phyloP scores from a whole-genome alignment of 2,113 vertebrate species.

The Pelecanus crispus region DNA sequence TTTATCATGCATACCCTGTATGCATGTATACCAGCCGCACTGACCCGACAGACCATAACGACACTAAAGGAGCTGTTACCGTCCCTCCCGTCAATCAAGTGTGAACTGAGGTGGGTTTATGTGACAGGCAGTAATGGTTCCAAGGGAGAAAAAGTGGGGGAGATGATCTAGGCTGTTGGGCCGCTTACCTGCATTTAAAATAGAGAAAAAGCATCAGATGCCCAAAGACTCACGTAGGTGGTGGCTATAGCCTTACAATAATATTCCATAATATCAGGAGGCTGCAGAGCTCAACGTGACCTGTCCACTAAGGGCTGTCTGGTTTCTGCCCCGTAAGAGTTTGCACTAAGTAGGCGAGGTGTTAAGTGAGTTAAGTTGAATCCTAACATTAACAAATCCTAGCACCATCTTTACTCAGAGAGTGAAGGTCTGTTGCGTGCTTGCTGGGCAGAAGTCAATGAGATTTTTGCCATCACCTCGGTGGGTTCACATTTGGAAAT shows the following conservation, averaged over 20 bases:
- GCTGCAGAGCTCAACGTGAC: not conserved
- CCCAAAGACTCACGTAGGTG: not conserved
- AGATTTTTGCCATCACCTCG: not conserved
- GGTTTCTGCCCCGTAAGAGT: not conserved
- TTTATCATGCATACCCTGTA: constrained; percentile 13
- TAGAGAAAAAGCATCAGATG: not conserved
- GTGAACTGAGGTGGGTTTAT: constrained; percentile 10
- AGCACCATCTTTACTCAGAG: not conserved
- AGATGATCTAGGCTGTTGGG: not conserved
- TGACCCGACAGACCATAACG: constrained; percentile 20
- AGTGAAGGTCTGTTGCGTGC: not conserved
- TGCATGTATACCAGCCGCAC: not conserved
- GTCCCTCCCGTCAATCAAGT: constrained; percentile 20
- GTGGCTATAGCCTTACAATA: not conserved
- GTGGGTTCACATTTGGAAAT: not conserved
- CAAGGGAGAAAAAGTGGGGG: not conserved
- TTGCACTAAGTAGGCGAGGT: not conserved
- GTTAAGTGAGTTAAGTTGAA: not conserved
- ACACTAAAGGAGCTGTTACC: constrained; percentile 46
- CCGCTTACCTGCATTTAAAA: not conserved
- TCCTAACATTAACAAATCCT: not conserved
- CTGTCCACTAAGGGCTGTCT: not conserved
- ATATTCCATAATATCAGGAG: not conserved
- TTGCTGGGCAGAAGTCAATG: not conserved
- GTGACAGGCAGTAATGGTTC: constrained; percentile 4